Base-by-base conservation (phyloP, 2,888 invertebrate genomes). In the Eristalis pertinax region DNA sequence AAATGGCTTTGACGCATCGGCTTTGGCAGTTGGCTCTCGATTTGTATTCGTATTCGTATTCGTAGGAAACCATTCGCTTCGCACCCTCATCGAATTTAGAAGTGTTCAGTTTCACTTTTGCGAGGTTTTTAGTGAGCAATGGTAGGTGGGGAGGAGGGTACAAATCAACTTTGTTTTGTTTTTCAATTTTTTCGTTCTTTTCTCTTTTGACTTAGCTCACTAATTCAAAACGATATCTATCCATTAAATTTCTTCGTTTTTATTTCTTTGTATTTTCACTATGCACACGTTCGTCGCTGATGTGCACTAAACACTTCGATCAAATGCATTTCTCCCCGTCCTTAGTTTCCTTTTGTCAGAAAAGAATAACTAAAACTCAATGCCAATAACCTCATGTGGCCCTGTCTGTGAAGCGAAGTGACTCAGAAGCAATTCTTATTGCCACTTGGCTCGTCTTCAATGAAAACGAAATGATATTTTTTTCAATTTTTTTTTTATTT, bases 341-440 rank as follows among this genome's bases (percentile, higher is more conserved):
- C 13, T 11, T 5, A 22, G 22, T 35, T 68, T 68, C 60, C 68
- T 32, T 63, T 64, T 70, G 24, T 77, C 24, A 50, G 10, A 64
- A 56, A 70, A 32, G 19, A 77, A 63, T 38, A 15, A 13, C 15
- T 11, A 70, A n/a, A 64, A 50, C 38, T 19, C 63, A 56, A 64
- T 70, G 78, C 56, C 64, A 70, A 78, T 78, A 70, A 78, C 63
- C 78, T 69, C 64, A n/a, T 64, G 35, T 38, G 64, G 7, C 22
- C 38, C 32, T 43, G 35, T 29, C 26, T 38, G 38, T 1, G 10
- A n/a, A 56, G 24, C 63, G 43, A 35, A 26, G 73, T 62, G 56
- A 60, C 24, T 73, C 67, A 80, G 67, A 80, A 80, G 41, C 60
- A 73, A 80, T 80, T 73, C 65, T 67, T 26, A 63, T 35, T 73